Evolutionary conservation across 2,888 invertebrate species (phyloP), one percentile per base, ranked within the genome.

Genomic region (Chrysolina americana): DNA sequence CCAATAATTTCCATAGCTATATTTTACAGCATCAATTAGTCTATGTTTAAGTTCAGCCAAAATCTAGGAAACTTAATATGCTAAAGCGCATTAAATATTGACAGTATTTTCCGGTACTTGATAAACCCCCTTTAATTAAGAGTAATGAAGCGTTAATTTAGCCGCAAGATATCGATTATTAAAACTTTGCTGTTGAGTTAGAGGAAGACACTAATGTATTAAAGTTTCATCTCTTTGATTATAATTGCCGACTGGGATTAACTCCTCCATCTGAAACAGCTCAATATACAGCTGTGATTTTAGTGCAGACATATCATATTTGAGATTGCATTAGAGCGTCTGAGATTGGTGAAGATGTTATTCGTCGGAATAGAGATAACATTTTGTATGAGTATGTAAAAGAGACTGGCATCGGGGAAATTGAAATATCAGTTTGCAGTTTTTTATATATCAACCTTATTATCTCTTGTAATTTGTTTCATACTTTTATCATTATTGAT

Each of bases 151-250:
- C 66, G 78, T 76, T 80, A 80, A 80, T 79, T 77, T 73, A 70
- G 70, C 76, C 77, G 75, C 62, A 65, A 76, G 74, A 71, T 81
- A 81, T 81, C 73, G 81, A 81, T 81, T 80, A 79, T 74, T 78
- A 79, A 78, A 82, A 82, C 81, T 82, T 80, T 78, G 78, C 78
- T 78, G 76, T 81, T 79, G 8, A 76, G 47, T 77, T 79, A 69
- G 70, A 63, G 70, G 76, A 78, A 73, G 75, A 75, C 74, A 74
- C 73, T 80, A 77, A 76, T 80, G 76, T 73, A 78, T 81, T 79
- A 80, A 80, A 81, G 81, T 83, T 82, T 80, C 80, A 81, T 78
- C 80, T 77, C 81, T 80, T 64, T 77, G 79, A 81, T 81, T 82
- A 81, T 82, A 82, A 83, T 82, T 81, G 78, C 80, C 74, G 76